Evolutionary conservation across 1,140 invertebrate genomes (phyloP).

Genomic region (Drosophila nigromelanica): DNA sequence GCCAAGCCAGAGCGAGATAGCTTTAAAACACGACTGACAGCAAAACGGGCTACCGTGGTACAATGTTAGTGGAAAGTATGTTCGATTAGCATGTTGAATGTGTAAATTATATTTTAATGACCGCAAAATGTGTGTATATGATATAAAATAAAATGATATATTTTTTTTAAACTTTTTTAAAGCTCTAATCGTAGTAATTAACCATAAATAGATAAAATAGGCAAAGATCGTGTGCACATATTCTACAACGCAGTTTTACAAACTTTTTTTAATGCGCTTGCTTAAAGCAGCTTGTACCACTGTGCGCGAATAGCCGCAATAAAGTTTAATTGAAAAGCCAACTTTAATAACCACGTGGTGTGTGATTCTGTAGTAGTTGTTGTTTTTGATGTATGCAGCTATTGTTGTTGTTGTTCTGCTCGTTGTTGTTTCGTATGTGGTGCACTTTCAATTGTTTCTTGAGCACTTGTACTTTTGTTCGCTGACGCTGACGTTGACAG

Average conservation of each 20-base stretch:
- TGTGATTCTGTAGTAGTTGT: slow-evolving; percentile 33
- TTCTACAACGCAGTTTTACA: no score
- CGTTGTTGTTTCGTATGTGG: slow-evolving; percentile 31
- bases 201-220: no score
- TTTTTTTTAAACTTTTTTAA: not conserved
- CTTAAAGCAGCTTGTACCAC: slow-evolving; percentile 1
- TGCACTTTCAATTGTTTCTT: slow-evolving; percentile 50
- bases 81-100: slow-evolving; percentile 7
- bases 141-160: not conserved
- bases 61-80: not conserved
- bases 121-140: not conserved
- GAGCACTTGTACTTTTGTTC: slow-evolving; percentile 46
- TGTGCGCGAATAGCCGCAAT: slow-evolving; percentile 26
- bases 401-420: slow-evolving; percentile 10
- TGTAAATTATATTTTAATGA: slow-evolving; percentile 11
- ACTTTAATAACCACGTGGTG: slow-evolving; percentile 76
- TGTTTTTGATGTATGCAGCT: slow-evolving; percentile 40
- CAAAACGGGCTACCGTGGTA: slow-evolving; percentile 39
- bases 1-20: slow-evolving; percentile 15
- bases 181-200: not conserved
- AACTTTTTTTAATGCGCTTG: not conserved
- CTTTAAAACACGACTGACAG: slow-evolving; percentile 26
- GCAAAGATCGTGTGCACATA: no score
- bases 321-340: slow-evolving; percentile 66
- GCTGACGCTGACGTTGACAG: slow-evolving; percentile 11